These are phyloP conservation scores for Drosophila simulans DNA, from an alignment of 1,140 invertebrate species.

Conservation along the genomic window DNA sequence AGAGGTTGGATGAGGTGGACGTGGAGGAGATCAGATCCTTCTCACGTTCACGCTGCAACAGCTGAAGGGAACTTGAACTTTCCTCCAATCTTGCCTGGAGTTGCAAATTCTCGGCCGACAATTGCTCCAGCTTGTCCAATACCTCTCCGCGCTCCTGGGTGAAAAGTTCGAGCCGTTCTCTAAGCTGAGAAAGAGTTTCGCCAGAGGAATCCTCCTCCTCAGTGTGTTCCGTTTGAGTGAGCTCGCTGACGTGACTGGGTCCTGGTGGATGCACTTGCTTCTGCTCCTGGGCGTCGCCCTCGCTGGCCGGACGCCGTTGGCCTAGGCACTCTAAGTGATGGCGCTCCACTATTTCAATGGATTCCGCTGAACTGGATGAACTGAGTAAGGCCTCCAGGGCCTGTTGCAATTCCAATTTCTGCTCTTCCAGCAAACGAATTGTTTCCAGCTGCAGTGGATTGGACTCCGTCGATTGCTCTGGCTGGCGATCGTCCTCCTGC, in stretches of 20 bases:
- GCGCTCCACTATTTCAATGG: conserved; percentile 89
- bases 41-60: conserved; percentile 38
- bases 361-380: conserved; percentile 89
- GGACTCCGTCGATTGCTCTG: background rate
- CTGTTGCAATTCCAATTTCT: conserved; percentile 69
- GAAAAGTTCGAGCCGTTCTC: conserved; percentile 88
- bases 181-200: conserved; percentile 86
- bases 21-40: conserved; percentile 51
- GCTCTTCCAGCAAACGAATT: conserved; percentile 73
- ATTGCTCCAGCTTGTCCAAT: conserved; percentile 88
- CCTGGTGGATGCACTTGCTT: conserved; percentile 59
- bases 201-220: conserved; percentile 69
- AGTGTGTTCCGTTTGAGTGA: conserved; percentile 81
- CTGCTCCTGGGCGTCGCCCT: conserved; percentile 29
- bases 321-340: conserved; percentile 86
- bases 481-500: conserved; percentile 36
- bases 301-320: conserved; percentile 64
- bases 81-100: conserved; percentile 72
- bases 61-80: conserved; percentile 3
- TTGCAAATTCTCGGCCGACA: conserved; percentile 87
- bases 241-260: conserved; percentile 66
- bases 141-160: conserved; percentile 88
- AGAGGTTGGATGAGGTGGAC: conserved; percentile 64
- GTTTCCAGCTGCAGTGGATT: conserved; percentile 54
- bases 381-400: conserved; percentile 84